Base-by-base conservation (phyloP, 2,888 invertebrate species). In the Campoletis raptor region DNA sequence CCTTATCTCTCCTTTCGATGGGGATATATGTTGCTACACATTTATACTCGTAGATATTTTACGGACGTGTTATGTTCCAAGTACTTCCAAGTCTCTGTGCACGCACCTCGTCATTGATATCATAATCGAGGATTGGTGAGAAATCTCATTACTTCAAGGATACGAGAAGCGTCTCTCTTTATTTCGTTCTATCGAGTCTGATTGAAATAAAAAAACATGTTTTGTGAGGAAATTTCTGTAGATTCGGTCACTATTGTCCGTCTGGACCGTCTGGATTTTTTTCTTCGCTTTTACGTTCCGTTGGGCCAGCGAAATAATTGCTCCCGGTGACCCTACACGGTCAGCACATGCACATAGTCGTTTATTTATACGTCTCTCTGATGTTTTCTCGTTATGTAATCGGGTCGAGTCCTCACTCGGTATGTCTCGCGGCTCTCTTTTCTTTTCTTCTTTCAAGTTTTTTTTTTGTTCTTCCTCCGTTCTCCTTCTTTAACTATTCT, bases 341-440 rank as follows among this genome's bases (percentile, higher is more conserved):
- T 69, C 67, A 69, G 6, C 37, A n/a, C 7, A 40, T 73, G 64
- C 48, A 30, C 76, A 64, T 36, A 36, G 64, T 64, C 45, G 30
- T 76, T 30, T 64, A 77, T 77, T 66, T 78, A 30, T 57, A 67
- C 67, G 54, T 84, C 81, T 85, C 83, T 70, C 61, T 61, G 30
- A 61, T 61, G 81, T 69, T 73, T 81, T 37, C 83, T 88, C 79
- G 81, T 85, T 88, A 76, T 84, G 81, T 84, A 88, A 88, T 86
- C 82, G 85, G 85, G 88, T 88, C 88, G 85, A 83, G 79, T n/a
- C n/a, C n/a, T n/a, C n/a, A n/a, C n/a, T n/a, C n/a, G 85, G 79
- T 76, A 83, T 83, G 84, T 69, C 83, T 74, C 81, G 83, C 45
- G 77, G 70, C 83, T 61, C 81, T 66, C 15, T 6, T 61, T 7